These are phyloP conservation scores for Squalus acanthias DNA, from an alignment of 2,797 vertebrate species.

Conservation along the genomic window DNA sequence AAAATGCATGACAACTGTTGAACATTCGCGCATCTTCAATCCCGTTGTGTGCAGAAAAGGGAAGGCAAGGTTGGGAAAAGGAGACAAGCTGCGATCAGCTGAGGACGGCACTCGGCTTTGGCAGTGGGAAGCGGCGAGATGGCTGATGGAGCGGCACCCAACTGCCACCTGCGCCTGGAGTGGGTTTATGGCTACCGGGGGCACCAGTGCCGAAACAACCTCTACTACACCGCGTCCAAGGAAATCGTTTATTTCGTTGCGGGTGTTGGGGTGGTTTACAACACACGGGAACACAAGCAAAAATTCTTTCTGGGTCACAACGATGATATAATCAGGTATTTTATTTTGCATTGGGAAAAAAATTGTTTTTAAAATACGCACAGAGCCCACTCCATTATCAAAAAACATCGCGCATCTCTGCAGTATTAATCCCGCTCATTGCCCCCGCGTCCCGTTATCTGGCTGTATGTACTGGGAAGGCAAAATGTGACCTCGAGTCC, in stretches of 20 bases:
- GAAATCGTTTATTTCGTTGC: slow-evolving; percentile 98
- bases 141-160: slow-evolving; percentile 94
- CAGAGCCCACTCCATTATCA: not conserved
- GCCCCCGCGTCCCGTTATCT: not conserved
- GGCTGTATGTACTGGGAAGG: not conserved
- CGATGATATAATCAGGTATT: slow-evolving; percentile 98
- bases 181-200: slow-evolving; percentile 98
- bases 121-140: slow-evolving; percentile 61
- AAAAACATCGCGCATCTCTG: not conserved
- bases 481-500: not conserved
- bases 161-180: slow-evolving; percentile 94
- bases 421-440: not conserved
- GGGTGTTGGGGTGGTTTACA: slow-evolving; percentile 95
- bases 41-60: slow-evolving; percentile 40
- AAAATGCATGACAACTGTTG: slow-evolving; percentile 30
- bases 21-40: not conserved
- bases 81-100: not conserved
- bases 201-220: slow-evolving; percentile 99
- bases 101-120: not conserved
- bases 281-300: slow-evolving; percentile 94
- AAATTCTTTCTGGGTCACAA: slow-evolving; percentile 98
- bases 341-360: not conserved
- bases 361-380: not conserved
- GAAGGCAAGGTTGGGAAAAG: slow-evolving; percentile 36
- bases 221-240: slow-evolving; percentile 96